Evolutionary conservation across 2,113 vertebrate genomes (phyloP), one percentile per base, ranked within the genome.

Genomic region (Girardinichthys multiradiatus): DNA sequence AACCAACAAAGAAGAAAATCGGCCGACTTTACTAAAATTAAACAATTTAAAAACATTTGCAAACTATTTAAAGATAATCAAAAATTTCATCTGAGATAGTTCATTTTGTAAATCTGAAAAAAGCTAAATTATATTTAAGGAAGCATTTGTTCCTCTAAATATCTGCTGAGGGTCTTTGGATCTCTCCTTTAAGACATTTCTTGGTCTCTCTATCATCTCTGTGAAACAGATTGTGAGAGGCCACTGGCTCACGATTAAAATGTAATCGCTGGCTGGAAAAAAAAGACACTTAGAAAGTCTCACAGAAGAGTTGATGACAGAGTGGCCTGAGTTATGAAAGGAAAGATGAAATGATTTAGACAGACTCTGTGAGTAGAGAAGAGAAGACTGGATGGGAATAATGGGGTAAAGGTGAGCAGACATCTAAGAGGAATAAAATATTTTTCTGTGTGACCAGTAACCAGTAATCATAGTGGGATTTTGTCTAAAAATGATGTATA

Each of bases 191-290:
- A 4, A 58, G 70, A 79, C 79, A 81, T 63, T 72, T 74, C 68
- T 71, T 51, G 26, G 10, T 54, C 26, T 70, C 77, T 76, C 85
- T 39, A 57, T 84, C 31, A 24, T 85, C 77, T 84, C 90, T 90
- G 89, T 10, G 63, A 80, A 90, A 92, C 74, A 82, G 75, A 89
- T 91, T 80, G 84, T 57, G 70, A 73, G 68, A 72, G 81, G 63
- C 86, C 67, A 76, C 79, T 91, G 91, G 91, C 89, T 88, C 29
- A 7, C 42, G 62, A 57, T 74, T 82, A 5, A 86, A 84, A 83
- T 63, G 69, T 75, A 87, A 63, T 57, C 29, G 68, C 59, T 58
- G 78, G 68, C 84, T 88, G 80, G 86, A 86, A 82, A 65, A 39
- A 70, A 57, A 79, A 62, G 61, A 0, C 8, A 68, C 64, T 65